Evolutionary conservation across 2,888 invertebrate genomes (phyloP), one percentile per base, ranked within the genome.

Genomic region (Idaea straminata): DNA sequence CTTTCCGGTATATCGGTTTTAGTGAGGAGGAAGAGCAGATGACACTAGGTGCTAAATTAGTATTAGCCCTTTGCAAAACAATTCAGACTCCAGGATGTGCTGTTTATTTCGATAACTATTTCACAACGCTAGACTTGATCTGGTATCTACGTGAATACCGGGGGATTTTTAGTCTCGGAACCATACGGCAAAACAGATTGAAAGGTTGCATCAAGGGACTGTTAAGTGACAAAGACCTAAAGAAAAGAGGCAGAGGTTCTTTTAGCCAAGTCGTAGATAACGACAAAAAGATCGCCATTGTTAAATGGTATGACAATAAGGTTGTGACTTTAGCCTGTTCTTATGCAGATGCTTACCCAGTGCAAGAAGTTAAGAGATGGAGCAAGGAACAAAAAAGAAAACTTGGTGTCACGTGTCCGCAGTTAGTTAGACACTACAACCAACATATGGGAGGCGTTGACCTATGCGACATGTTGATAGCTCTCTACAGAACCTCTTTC

Each of bases 251-350:
- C 62, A 64, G 68, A 69, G 67, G 69, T 36, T 47, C 67, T 3
- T 70, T 68, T 59, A 16, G 38, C 35, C 67, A 66, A 25, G 62
- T 66, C 0, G 67, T 67, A 36, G 67, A 65, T 34, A 71, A 69
- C 57, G 15, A 66, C 63, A 68, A 72, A 36, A 71, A 73, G 62
- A 47, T 72, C 0, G 62, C 62, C 64, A 35, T 72, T 3, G 69
- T 72, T 10, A 72, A 71, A 61, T 74, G 73, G 74, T 74, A 69
- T 64, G 70, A 76, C n/a, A 74, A 74, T 64, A 75, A 74, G 61
- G 64, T 62, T 4, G 74, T 76, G 4, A 71, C 61, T 5, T 65
- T 74, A 16, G 71, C 70, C 4, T 71, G 70, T 64, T 70, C 69
- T 35, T 72, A 72, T 61, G 64, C 63, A 61, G 72, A 71, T 58